phyloP scores from a whole-genome alignment of 1,140 invertebrate species.

The Archivesica marissinica region DNA sequence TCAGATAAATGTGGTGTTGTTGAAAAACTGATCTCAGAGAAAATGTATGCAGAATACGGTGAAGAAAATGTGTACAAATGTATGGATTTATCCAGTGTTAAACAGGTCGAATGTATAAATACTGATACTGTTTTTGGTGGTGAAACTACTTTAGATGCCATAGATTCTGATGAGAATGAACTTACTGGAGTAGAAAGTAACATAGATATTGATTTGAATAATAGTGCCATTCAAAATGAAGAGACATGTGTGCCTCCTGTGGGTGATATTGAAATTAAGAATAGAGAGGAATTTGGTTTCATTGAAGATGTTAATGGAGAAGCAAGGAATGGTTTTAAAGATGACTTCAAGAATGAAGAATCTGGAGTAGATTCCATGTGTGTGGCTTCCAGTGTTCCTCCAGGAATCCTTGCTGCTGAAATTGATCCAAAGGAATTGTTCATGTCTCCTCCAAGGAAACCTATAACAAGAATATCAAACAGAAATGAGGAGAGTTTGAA shows the following conservation, averaged over 20 bases:
- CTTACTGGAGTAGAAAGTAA: no score
- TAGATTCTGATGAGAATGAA: slow-evolving; percentile 16
- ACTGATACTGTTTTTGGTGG: neutral
- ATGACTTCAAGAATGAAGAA: no score
- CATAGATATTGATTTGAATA: neutral
- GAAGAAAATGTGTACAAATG: neutral
- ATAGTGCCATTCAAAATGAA: neutral
- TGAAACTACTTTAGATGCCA: neutral
- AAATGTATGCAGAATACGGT: slow-evolving; percentile 33
- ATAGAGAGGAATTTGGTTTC: no score
- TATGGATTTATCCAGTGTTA: neutral
- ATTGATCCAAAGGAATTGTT: slow-evolving; percentile 23
- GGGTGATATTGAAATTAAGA: no score
- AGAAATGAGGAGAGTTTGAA: no score
- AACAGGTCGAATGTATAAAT: neutral
- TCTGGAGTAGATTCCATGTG: no score
- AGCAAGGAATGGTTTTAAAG: no score
- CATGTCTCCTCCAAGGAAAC: neutral
- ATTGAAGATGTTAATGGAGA: no score
- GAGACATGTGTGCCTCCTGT: no score
- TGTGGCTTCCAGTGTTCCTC: neutral
- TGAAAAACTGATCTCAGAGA: slow-evolving; percentile 27
- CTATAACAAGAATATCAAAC: no score
- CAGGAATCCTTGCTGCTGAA: neutral
- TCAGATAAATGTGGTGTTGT: neutral